A percentile compares a stretch with the other conserved stretches of the same genome.
Evolutionary conservation across 2,888 invertebrate species (phyloP).

Genomic region (Xylota segnis): DNA sequence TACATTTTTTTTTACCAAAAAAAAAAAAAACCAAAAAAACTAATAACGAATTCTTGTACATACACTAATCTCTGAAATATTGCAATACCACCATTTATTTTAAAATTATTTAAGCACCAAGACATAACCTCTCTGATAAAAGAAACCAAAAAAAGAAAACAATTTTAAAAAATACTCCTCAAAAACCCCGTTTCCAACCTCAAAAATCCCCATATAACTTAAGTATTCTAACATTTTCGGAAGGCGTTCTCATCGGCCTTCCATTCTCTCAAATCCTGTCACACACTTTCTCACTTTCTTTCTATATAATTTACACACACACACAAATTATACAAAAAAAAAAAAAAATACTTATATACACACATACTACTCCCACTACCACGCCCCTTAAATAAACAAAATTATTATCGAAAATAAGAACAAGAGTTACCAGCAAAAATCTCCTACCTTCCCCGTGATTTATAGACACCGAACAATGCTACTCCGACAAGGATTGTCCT

Average conservation of each 20-base stretch:
- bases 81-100: constrained; percentile 75
- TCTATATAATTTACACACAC: constrained; percentile 42
- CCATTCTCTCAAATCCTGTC: constrained; percentile 47
- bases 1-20: constrained; percentile 32
- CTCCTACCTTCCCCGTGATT: constrained; percentile 77
- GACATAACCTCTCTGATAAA: constrained; percentile 63
- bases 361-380: constrained; percentile 54
- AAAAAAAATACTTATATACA: constrained; percentile 27
- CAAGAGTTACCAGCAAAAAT: constrained; percentile 74
- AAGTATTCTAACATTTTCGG: constrained; percentile 51
- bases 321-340: constrained; percentile 56
- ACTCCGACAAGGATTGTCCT: constrained; percentile 95
- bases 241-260: constrained; percentile 47
- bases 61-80: constrained; percentile 74
- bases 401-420: constrained; percentile 72
- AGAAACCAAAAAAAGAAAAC: constrained; percentile 31
- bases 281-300: constrained; percentile 54
- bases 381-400: constrained; percentile 60
- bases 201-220: constrained; percentile 40
- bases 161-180: constrained; percentile 18
- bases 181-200: constrained; percentile 61
- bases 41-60: constrained; percentile 75
- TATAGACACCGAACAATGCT: constrained; percentile 91
- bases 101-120: constrained; percentile 76
- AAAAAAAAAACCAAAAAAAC: too few relatives aligned